phyloP scores from a whole-genome alignment of 92 coral and sea anemone species.

The Ricordea florida region DNA sequence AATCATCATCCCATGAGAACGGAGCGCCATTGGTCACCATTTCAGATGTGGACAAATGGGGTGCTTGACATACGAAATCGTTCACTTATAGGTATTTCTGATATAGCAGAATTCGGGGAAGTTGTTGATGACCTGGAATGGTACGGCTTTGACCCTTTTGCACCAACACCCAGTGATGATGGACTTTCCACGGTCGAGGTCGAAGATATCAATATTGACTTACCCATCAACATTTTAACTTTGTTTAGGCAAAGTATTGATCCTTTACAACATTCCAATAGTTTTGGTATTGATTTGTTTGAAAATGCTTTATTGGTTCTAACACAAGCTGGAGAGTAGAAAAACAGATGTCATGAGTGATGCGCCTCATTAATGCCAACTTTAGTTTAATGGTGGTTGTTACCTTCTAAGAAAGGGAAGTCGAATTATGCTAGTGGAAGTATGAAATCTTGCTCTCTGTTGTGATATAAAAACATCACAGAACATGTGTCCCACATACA shows the following conservation, averaged over 20 bases:
- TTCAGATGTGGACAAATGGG: constrained; percentile 53
- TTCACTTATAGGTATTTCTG: not conserved
- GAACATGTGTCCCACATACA: too few species aligned
- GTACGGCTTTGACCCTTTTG: constrained; percentile 43
- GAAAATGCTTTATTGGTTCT: constrained; percentile 12
- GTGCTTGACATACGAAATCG: constrained; percentile 30
- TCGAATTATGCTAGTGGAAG: too few species aligned
- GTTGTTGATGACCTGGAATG: constrained; percentile 16
- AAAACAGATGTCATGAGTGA: not conserved
- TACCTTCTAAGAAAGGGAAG: too few species aligned
- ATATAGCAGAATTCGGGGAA: not conserved
- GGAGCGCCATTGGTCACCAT: constrained; percentile 54
- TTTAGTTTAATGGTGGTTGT: too few species aligned
- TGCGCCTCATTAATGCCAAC: not conserved
- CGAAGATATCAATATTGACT: constrained; percentile 12
- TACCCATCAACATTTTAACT: not conserved
- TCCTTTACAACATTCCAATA: constrained; percentile 23
- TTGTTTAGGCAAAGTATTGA: constrained; percentile 7
- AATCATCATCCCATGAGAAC: constrained; percentile 58
- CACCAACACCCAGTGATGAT: constrained; percentile 40
- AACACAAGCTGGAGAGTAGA: not conserved
- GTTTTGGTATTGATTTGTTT: constrained; percentile 25
- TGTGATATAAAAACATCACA: too few species aligned
- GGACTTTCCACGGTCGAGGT: too few species aligned
- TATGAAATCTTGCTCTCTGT: too few species aligned